Evolutionary conservation across 2,797 vertebrate species (phyloP).

Genomic region (Phrynocephalus vlangalii): DNA sequence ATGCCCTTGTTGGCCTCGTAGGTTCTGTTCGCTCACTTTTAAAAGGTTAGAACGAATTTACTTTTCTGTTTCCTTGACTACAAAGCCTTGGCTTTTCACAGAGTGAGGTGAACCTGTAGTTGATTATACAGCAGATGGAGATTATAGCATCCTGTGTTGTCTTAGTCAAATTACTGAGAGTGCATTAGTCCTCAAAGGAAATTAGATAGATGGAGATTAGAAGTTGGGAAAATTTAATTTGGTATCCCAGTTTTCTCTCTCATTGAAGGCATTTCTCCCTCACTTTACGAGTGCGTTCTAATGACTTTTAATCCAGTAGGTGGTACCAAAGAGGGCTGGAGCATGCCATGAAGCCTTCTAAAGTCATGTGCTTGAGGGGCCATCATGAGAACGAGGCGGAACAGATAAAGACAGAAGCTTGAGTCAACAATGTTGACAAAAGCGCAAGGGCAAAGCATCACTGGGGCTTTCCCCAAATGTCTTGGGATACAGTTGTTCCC

Average conservation of each 20-base stretch:
- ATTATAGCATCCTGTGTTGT: background rate
- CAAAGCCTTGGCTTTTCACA: background rate
- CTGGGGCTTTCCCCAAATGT: background rate
- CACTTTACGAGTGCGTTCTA: background rate
- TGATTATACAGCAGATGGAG: background rate
- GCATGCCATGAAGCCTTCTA: background rate
- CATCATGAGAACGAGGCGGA: background rate
- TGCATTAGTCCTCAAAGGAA: background rate
- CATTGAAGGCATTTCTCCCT: background rate
- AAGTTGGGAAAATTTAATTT: background rate
- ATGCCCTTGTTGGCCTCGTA: background rate
- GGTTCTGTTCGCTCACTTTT: background rate
- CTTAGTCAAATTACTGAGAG: background rate
- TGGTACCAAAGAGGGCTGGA: background rate
- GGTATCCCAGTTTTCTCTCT: background rate
- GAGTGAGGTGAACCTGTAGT: background rate
- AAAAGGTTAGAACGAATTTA: background rate
- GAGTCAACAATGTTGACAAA: background rate
- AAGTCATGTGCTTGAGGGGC: background rate
- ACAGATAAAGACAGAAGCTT: background rate
- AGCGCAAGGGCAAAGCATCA: too few species aligned
- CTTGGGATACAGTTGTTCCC: background rate
- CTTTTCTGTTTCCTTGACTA: background rate
- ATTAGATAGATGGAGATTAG: background rate
- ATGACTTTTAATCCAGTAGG: background rate